These are phyloP conservation scores for Phaonia tiefii DNA, from an alignment of 2,888 invertebrate species.

Conservation along the genomic window DNA sequence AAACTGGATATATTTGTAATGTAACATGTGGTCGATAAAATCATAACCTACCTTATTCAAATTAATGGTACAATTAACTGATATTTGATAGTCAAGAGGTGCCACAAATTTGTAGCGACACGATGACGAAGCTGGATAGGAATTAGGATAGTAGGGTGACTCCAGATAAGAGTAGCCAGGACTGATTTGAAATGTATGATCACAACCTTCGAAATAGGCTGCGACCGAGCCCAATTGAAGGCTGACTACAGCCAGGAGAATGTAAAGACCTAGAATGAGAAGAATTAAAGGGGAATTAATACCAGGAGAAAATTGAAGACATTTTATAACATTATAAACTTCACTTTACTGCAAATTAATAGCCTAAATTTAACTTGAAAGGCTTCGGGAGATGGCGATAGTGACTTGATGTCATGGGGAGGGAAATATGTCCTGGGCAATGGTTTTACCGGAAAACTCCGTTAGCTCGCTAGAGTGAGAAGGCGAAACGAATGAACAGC, in stretches of 20 bases:
- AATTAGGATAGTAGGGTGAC: slow-evolving; percentile 75
- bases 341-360: too few species aligned
- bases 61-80: slow-evolving; percentile 71
- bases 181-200: slow-evolving; percentile 69
- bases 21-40: neutral
- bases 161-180: slow-evolving; percentile 71
- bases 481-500: too few species aligned
- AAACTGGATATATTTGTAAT: neutral
- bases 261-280: slow-evolving; percentile 34
- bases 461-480: too few species aligned
- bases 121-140: slow-evolving; percentile 74
- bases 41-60: slow-evolving; percentile 74
- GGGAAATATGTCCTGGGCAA: too few species aligned
- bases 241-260: neutral
- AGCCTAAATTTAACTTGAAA: too few species aligned
- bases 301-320: too few species aligned
- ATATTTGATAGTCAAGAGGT: slow-evolving; percentile 74
- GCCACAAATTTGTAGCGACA: slow-evolving; percentile 77
- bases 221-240: neutral
- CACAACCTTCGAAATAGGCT: slow-evolving; percentile 74
- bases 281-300: neutral
- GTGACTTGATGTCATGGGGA: too few species aligned
- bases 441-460: too few species aligned
- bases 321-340: too few species aligned
- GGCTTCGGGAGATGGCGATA: too few species aligned